Evolutionary conservation across 2,113 vertebrate genomes (phyloP).

Genomic region (Hypanus sabinus): DNA sequence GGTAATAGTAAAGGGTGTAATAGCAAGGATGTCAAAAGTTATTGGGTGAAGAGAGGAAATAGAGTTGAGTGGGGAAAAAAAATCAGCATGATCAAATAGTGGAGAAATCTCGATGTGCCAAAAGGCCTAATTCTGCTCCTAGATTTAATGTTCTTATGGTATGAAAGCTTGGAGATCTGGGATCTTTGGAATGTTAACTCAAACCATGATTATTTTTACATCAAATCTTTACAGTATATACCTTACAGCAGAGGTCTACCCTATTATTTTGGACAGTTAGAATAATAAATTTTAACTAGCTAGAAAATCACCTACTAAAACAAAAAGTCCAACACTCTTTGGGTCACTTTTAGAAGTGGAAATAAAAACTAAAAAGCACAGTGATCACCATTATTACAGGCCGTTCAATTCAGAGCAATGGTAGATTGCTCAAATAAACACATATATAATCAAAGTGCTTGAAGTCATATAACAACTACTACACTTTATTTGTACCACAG

Average conservation of each 20-base stretch:
- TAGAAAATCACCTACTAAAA: not conserved
- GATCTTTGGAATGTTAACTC: not conserved
- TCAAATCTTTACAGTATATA: too few species aligned
- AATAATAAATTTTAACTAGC: not conserved
- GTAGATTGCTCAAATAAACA: too few species aligned
- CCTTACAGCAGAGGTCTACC: not conserved
- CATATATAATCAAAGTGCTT: not conserved
- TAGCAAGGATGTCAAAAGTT: too few species aligned
- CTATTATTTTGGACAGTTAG: too few species aligned
- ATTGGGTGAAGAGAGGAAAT: too few species aligned
- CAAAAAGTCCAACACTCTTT: not conserved
- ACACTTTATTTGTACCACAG: not conserved
- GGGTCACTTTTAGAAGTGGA: not conserved
- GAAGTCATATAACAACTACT: not conserved
- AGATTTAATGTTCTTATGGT: too few species aligned
- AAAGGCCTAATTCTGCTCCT: too few species aligned
- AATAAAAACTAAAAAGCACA: not conserved
- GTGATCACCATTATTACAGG: not conserved
- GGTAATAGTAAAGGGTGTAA: too few species aligned
- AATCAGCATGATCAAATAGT: too few species aligned
- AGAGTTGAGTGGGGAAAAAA: too few species aligned
- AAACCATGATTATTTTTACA: not conserved
- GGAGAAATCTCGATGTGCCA: too few species aligned
- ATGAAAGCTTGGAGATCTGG: not conserved
- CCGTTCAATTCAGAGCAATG: not conserved